Base-by-base conservation (phyloP, 1,140 invertebrate species). In the Drosophila chauvacae region DNA sequence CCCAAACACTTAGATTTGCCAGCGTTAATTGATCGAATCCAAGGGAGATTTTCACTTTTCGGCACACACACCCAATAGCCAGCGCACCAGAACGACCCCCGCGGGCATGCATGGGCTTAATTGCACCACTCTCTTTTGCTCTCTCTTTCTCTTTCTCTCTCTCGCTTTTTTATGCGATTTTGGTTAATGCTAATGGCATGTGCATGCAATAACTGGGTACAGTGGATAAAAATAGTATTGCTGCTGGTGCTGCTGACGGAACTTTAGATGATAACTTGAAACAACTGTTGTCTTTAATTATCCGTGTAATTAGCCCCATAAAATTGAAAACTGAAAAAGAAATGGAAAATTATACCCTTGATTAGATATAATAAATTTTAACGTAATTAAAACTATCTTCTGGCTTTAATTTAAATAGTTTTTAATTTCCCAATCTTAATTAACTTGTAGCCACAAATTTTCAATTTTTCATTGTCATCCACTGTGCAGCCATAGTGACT, bases 21-120 rank as follows among this genome's bases (percentile, higher is more conserved):
- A 39, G 5, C 9, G 26, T 28, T 64, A 64, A 64, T 64, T 64
- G 62, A 64, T 61, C 26, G 28, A 23, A 41, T 44, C 13, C 13
- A 39, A 63, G 44, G 45, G 33, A 41, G 65, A 68, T 70, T 70
- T 70, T 55, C 30, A 48, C 63, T 69, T 50, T 65, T 65, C 9
- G 41, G 57, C 48, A 23, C 23, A 55, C 18, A 47, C 44, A 16
- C 42, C 23, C 42, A 59, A 59, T 42, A 62, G 39, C 7, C 30
- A 70, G 44, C 28, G 39, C 64, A 68, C 50, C 84, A 66, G 77
- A 87, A 69, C 82, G 66, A 86, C 70, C 75, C 74, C 66, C 47
- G 11, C 41, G 55, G 82, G 55, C 71, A 62, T 71, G 66, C 62
- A 83, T 83, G 70, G 83, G 84, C 63, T 86, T 87, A 86, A 87